Conservation (phyloP, 2,888 invertebrate species). For the Hirtodrosophila cameraria region DNA sequence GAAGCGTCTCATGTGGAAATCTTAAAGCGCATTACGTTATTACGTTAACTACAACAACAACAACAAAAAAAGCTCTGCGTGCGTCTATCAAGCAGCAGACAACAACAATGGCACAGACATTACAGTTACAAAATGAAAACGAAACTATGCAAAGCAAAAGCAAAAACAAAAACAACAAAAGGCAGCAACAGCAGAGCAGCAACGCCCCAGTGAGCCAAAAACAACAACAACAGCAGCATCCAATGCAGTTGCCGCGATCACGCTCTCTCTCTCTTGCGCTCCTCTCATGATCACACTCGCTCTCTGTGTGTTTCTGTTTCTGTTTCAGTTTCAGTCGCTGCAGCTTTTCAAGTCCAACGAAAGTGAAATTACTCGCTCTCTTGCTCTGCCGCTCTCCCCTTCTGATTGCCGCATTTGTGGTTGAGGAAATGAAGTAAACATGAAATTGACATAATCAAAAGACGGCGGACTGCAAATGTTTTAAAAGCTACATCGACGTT, state of each 20-base stretch:
- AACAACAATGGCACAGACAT: constrained; percentile 64
- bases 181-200: constrained; percentile 29
- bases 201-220: constrained; percentile 54
- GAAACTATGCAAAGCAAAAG: constrained; percentile 57
- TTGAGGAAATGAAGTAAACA: constrained; percentile 80
- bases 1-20: constrained; percentile 68
- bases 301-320: too few species aligned
- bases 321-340: constrained; percentile 40
- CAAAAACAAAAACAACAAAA: constrained; percentile 27
- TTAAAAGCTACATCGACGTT: constrained; percentile 54
- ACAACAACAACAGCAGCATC: constrained; percentile 39
- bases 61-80: constrained; percentile 44
- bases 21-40: constrained; percentile 71
- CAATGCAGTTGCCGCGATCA: constrained; percentile 47
- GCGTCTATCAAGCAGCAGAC: constrained; percentile 32
- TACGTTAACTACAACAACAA: constrained; percentile 51
- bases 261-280: constrained; percentile 27
- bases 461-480: constrained; percentile 68
- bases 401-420: constrained; percentile 22
- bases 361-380: constrained; percentile 75
- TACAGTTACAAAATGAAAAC: constrained; percentile 75
- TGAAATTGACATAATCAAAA: constrained; percentile 80
- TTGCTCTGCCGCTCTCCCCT: constrained; percentile 26
- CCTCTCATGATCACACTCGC: constrained; percentile 3
- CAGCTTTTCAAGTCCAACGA: constrained; percentile 79